Conservation (phyloP, 2,113 vertebrate genomes). For the Melanostigma gelatinosum region DNA sequence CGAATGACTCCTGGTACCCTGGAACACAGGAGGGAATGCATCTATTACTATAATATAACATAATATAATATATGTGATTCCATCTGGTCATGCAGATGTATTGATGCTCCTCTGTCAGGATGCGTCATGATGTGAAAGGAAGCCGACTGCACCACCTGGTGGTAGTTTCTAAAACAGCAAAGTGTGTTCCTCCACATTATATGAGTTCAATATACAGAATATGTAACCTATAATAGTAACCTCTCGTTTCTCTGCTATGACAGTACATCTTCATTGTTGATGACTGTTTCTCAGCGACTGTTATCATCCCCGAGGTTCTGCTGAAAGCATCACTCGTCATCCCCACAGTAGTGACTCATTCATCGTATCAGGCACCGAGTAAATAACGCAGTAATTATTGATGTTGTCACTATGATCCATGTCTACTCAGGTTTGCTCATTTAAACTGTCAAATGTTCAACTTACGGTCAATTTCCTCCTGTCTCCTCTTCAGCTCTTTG, state of each 20-base stretch:
- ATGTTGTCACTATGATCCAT: background rate
- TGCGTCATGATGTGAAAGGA: background rate
- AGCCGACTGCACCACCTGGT: background rate
- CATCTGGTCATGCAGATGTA: background rate
- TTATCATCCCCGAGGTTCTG: background rate
- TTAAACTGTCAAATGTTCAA: constrained; percentile 26
- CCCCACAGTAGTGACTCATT: background rate
- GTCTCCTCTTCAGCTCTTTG: constrained; percentile 92
- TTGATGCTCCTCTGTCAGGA: background rate
- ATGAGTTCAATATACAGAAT: background rate
- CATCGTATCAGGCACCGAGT: background rate
- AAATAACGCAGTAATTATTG: background rate
- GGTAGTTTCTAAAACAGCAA: background rate
- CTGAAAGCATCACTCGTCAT: background rate
- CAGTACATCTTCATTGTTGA: background rate
- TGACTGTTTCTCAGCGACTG: background rate
- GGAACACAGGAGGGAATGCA: constrained; percentile 5
- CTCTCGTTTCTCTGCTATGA: background rate
- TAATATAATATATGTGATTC: no score
- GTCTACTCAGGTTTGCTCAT: background rate
- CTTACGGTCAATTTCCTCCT: constrained; percentile 95
- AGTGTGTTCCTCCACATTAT: background rate
- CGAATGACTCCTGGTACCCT: constrained; percentile 91
- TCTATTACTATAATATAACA: background rate
- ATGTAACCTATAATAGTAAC: background rate